Percentiles rank a stretch among this genome's conserved stretches.
Conservation (phyloP, 2,113 vertebrate species). For the Lampris megalopsis region DNA sequence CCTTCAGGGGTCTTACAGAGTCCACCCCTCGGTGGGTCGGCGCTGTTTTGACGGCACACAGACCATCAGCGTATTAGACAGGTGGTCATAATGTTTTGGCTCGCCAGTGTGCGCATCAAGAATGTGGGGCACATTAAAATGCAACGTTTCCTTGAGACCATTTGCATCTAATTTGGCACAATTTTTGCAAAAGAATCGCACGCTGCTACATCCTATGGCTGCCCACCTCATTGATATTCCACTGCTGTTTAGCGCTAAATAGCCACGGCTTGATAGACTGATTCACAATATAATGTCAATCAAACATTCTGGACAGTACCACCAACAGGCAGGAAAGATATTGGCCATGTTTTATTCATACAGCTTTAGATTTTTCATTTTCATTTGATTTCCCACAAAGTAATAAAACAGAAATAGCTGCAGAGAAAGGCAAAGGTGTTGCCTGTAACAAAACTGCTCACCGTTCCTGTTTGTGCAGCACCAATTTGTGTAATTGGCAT, state of each 20-base stretch:
- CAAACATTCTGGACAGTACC: slow-evolving; percentile 72
- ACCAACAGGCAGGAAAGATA: slow-evolving; percentile 70
- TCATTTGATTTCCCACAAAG: slow-evolving; percentile 62
- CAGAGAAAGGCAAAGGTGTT: slow-evolving; percentile 24
- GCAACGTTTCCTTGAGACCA: slow-evolving; percentile 58
- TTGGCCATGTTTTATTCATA: slow-evolving; percentile 80
- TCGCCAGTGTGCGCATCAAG: slow-evolving; percentile 8
- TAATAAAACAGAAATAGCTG: slow-evolving; percentile 9
- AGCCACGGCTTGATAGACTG: slow-evolving; percentile 68
- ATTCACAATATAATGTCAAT: slow-evolving; percentile 79
- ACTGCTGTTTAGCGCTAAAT: slow-evolving; percentile 57
- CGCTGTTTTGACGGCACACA: no score
- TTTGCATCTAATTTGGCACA: slow-evolving; percentile 75
- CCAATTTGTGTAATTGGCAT: slow-evolving; percentile 60
- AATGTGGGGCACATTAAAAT: slow-evolving; percentile 60
- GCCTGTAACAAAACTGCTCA: slow-evolving; percentile 19
- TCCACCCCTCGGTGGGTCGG: no score
- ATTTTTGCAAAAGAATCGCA: slow-evolving; percentile 54
- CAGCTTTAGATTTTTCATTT: slow-evolving; percentile 64
- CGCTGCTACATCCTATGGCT: slow-evolving; percentile 44
- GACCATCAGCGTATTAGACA: no score
- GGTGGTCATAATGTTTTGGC: no score
- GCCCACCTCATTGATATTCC: slow-evolving; percentile 71
- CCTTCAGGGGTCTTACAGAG: no score
- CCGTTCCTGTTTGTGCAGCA: slow-evolving; percentile 44